Conservation (phyloP, 2,888 invertebrate species). For the Orthosia gracilis region DNA sequence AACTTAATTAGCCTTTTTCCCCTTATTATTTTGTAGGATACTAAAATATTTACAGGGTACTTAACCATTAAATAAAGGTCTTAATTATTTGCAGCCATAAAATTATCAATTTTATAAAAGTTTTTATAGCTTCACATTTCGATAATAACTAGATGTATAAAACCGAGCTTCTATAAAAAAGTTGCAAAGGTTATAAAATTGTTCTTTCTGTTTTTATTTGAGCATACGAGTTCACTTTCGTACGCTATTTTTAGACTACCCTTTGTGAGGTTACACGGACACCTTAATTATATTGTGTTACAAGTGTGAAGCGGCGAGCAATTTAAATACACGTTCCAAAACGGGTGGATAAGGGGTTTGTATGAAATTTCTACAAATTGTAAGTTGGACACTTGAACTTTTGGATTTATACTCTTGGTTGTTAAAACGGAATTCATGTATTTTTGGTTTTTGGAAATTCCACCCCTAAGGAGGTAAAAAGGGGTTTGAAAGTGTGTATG, state of each 20-base stretch:
- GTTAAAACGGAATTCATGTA: too few relatives aligned
- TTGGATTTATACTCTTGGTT: too few relatives aligned
- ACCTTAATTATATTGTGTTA: background rate
- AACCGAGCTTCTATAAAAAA: constrained; percentile 9
- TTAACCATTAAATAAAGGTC: background rate
- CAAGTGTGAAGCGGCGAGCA: constrained; percentile 15
- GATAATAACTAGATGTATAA: constrained; percentile 8
- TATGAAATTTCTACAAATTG: too few relatives aligned
- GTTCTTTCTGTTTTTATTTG: constrained; percentile 27
- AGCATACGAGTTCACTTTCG: constrained; percentile 6
- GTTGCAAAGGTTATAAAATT: constrained; percentile 27
- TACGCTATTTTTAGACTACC: constrained; percentile 29
- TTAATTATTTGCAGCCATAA: constrained; percentile 27
- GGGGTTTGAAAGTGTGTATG: too few relatives aligned
- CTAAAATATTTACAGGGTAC: constrained; percentile 14
- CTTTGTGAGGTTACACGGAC: background rate
- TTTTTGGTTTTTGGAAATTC: too few relatives aligned
- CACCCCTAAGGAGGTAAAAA: too few relatives aligned
- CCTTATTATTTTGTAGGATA: constrained; percentile 1
- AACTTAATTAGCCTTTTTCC: too few relatives aligned
- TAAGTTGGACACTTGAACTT: too few relatives aligned
- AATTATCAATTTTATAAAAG: constrained; percentile 24
- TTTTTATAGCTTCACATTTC: constrained; percentile 5
- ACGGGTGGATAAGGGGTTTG: background rate
- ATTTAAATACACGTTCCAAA: background rate